phyloP scores from a whole-genome alignment of 2,888 invertebrate genomes.

The Leptodirus hochenwartii region DNA sequence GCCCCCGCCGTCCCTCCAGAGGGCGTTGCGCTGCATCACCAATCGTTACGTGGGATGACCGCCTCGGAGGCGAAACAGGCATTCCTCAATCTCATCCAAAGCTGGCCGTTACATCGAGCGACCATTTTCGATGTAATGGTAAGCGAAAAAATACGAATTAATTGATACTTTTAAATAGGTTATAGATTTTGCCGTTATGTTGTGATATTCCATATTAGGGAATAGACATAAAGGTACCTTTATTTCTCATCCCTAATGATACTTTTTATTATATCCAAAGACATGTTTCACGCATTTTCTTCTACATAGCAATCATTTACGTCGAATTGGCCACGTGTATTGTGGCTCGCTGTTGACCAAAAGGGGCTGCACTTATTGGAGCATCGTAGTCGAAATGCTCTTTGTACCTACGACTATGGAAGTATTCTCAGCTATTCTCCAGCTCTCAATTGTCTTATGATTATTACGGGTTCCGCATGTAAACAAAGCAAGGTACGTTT shows the following conservation, averaged over 20 bases:
- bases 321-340: constrained; percentile 82
- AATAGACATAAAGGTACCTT: too few relatives aligned
- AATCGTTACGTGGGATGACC: constrained; percentile 72
- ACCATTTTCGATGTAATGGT: constrained; percentile 92
- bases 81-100: constrained; percentile 79
- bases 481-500: constrained; percentile 54
- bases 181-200: too few relatives aligned
- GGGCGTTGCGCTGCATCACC: constrained; percentile 80
- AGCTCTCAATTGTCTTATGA: constrained; percentile 80
- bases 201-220: too few relatives aligned
- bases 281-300: too few relatives aligned
- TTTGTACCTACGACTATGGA: constrained; percentile 81
- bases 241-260: too few relatives aligned
- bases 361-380: constrained; percentile 79
- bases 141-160: constrained; percentile 18
- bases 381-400: constrained; percentile 69
- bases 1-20: constrained; percentile 62
- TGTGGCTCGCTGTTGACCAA: constrained; percentile 89
- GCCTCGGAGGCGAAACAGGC: constrained; percentile 79
- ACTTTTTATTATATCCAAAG: too few relatives aligned
- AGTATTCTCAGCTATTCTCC: constrained; percentile 84
- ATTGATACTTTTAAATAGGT: too few relatives aligned
- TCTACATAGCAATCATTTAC: constrained; percentile 78
- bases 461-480: constrained; percentile 76
- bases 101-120: constrained; percentile 84